Percentiles rank a stretch among this genome's conserved stretches.
Evolutionary conservation across 2,797 vertebrate species (phyloP).

Genomic region (Brachyalestes nurse): DNA sequence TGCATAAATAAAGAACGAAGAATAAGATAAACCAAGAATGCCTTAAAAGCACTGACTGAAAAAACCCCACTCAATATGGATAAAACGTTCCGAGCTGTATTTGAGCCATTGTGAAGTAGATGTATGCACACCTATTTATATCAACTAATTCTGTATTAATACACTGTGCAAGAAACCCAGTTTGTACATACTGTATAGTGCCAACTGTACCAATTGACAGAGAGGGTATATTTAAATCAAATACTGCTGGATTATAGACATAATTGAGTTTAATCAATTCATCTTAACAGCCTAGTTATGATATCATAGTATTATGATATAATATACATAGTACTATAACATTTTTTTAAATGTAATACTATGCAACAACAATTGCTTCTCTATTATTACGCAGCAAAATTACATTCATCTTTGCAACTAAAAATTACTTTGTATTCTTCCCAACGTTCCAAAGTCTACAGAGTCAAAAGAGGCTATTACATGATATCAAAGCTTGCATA

Average conservation of each 20-base stretch:
- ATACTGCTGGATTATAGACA: no score
- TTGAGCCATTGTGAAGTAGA: no score
- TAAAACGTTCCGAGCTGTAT: no score
- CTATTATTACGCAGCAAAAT: background rate
- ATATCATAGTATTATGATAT: background rate
- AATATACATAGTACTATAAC: background rate
- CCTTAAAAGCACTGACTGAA: no score
- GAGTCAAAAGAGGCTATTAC: constrained; percentile 6
- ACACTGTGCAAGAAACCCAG: no score
- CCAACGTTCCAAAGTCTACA: background rate
- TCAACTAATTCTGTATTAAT: no score
- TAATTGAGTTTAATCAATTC: background rate
- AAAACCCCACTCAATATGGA: no score
- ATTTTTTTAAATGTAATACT: background rate
- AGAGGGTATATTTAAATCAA: background rate
- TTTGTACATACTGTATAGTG: no score
- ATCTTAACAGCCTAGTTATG: background rate
- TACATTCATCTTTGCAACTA: background rate
- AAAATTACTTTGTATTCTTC: background rate
- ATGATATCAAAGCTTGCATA: background rate
- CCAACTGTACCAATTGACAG: background rate
- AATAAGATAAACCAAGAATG: no score
- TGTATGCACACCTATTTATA: no score
- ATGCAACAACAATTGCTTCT: background rate
- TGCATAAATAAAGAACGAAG: no score